Evolutionary conservation across 1,140 invertebrate genomes (phyloP), one percentile per base, ranked within the genome.

Genomic region (Schlechtendalia chinensis): DNA sequence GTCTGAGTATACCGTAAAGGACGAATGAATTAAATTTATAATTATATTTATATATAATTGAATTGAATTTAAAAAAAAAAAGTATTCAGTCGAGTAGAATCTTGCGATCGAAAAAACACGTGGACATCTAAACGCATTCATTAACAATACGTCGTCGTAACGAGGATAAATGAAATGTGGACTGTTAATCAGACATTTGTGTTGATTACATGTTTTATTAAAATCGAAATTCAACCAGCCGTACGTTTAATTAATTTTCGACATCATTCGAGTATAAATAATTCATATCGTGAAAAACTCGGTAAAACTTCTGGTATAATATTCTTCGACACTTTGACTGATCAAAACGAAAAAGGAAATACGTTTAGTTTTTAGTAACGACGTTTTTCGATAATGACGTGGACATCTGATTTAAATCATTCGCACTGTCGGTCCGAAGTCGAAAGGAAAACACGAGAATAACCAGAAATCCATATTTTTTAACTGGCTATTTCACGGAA

Each of bases 321-420:
- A n/a, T 2, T n/a, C 50, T 29, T 54, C 29, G 24, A 54, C 17
- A 54, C 47, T 22, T 69, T 69, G 65, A 69, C n/a, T 69, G 65
- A 69, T 69, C 14, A 22, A 0, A 47, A 69, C 8, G 19, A 16
- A 47, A 24, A 47, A 5, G 5, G 8, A 54, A 54, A 5, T 54
- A 0, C 10, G 45, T n/a, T 45, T 47, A 16, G 45, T 69, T 47
- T 47, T 69, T 47, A 69, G n/a, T 47, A 2, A 16, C 12, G 19
- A 22, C 24, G 24, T 47, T 24, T 47, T 69, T 12, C 11, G 12
- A 47, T 47, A 69, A 0, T 5, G 12, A 47, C 45, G n/a, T 8
- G 1, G 22, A 8, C 17, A 17, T 47, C 39, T 5, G 12, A 14
- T 39, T 69, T 24, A 17, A 69, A 69, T 16, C n/a, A 16, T 69